These are phyloP conservation scores for Thecocarcelia acutangulata DNA, from an alignment of 2,888 invertebrate species.

Conservation along the genomic window DNA sequence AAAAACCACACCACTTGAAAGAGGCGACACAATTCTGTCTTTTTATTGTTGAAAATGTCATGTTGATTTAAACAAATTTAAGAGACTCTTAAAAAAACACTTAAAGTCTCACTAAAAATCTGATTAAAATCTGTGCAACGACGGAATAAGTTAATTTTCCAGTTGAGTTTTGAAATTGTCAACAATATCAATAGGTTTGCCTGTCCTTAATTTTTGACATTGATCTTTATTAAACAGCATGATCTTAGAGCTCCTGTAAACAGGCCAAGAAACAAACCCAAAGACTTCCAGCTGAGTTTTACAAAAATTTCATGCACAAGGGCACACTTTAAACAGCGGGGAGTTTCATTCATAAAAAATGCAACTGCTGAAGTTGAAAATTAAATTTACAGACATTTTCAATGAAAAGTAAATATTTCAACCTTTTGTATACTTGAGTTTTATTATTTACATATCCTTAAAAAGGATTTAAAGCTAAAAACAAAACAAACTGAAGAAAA, in stretches of 20 bases:
- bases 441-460: conserved; percentile 34
- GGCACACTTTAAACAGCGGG: conserved; percentile 69
- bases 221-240: conserved; percentile 62
- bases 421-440: background rate
- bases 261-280: background rate
- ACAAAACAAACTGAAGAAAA: background rate
- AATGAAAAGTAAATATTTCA: background rate
- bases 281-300: conserved; percentile 55
- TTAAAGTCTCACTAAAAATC: conserved; percentile 12
- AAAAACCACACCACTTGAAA: conserved; percentile 25
- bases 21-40: conserved; percentile 44
- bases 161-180: conserved; percentile 18
- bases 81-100: conserved; percentile 23
- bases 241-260: conserved; percentile 60
- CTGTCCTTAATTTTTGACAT: conserved; percentile 21
- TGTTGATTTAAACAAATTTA: conserved; percentile 23
- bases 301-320: conserved; percentile 32
- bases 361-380: background rate
- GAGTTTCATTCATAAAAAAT: conserved; percentile 73
- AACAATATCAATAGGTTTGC: conserved; percentile 39
- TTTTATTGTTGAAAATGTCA: conserved; percentile 42
- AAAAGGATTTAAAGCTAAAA: conserved; percentile 17
- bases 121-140: conserved; percentile 18
- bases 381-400: conserved; percentile 27
- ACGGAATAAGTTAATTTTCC: conserved; percentile 31